Evolutionary conservation across 2,888 invertebrate species (phyloP).

Genomic region (Metacarcinus magister): DNA sequence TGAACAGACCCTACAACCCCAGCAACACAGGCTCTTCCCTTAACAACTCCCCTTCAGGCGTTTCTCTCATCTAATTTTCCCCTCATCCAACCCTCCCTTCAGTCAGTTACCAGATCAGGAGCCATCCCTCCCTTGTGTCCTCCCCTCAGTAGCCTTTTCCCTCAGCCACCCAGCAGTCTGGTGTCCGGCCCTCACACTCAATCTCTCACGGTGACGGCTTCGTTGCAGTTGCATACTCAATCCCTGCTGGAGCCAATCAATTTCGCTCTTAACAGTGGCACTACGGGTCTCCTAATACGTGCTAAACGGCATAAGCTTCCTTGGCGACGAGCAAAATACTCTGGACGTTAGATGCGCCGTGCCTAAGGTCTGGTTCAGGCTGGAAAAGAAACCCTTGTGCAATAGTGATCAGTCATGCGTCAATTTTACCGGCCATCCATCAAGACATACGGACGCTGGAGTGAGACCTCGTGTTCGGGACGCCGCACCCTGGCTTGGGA

Average conservation of each 20-base stretch:
- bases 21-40: not conserved
- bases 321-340: not conserved
- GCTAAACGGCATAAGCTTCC: slow-evolving; percentile 74
- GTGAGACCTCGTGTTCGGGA: slow-evolving; percentile 61
- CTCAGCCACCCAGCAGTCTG: slow-evolving; percentile 15
- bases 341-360: not conserved
- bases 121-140: not conserved
- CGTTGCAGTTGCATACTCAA: slow-evolving; percentile 79
- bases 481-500: slow-evolving; percentile 30
- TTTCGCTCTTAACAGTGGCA: slow-evolving; percentile 77
- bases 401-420: slow-evolving; percentile 77
- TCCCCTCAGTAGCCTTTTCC: not conserved
- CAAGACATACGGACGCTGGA: slow-evolving; percentile 70
- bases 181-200: slow-evolving; percentile 62
- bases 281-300: slow-evolving; percentile 69
- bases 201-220: slow-evolving; percentile 69
- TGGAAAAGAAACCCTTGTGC: slow-evolving; percentile 56
- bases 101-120: not conserved
- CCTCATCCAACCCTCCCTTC: not conserved
- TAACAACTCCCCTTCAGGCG: not conserved
- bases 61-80: not conserved
- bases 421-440: slow-evolving; percentile 76
- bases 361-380: slow-evolving; percentile 52
- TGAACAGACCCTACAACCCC: too few species aligned
- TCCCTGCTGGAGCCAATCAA: slow-evolving; percentile 78